Evolutionary conservation across 2,113 vertebrate genomes (phyloP).

Genomic region (Rhombomys opimus): DNA sequence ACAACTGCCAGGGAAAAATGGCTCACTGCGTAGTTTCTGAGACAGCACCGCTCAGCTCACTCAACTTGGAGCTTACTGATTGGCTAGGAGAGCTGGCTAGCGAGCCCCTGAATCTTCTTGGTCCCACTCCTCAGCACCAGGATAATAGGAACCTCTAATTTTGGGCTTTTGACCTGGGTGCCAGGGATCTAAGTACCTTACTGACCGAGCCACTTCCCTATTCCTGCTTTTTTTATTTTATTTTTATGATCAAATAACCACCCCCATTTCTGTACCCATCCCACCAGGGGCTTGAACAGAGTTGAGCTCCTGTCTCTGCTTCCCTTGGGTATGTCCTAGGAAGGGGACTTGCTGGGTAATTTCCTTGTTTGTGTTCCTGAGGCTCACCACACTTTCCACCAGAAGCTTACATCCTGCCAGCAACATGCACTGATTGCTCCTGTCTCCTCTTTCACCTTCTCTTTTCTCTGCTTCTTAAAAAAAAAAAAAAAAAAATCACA

Average conservation of each 20-base stretch:
- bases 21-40: not conserved
- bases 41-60: not conserved
- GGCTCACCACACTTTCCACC: not conserved
- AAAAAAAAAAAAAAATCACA: not conserved
- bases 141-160: not conserved
- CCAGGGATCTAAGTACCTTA: not conserved
- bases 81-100: not conserved
- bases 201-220: not conserved
- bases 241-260: not conserved
- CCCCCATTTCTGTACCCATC: fast-evolving
- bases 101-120: not conserved
- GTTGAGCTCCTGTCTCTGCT: not conserved
- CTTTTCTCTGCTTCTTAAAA: not conserved
- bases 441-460: not conserved
- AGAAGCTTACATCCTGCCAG: not conserved
- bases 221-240: too few species aligned
- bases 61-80: not conserved
- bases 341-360: too few species aligned
- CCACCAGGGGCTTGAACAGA: not conserved
- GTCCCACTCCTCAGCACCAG: not conserved
- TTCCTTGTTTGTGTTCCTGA: not conserved
- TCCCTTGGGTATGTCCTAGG: not conserved
- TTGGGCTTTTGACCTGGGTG: not conserved
- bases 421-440: not conserved
- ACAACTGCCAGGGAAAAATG: not conserved